phyloP scores from a whole-genome alignment of 2,888 invertebrate genomes.

The Drosophila kuntzei region DNA sequence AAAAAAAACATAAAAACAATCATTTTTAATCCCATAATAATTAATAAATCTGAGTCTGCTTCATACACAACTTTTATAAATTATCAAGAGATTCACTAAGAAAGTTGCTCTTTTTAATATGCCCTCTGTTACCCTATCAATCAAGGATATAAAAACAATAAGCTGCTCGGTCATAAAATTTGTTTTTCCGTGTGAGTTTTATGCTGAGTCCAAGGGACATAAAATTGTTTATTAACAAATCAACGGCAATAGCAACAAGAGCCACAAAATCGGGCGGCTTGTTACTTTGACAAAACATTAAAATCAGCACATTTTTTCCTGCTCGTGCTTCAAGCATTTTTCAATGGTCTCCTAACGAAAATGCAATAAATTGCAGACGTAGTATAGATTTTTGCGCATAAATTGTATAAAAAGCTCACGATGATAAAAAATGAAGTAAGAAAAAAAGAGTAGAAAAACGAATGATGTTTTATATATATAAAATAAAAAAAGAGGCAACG shows the following conservation, averaged over 20 bases:
- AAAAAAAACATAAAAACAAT: too few relatives aligned
- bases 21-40: too few relatives aligned
- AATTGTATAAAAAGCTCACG: constrained; percentile 66
- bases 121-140: constrained; percentile 51
- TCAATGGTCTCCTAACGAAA: constrained; percentile 69
- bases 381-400: constrained; percentile 79
- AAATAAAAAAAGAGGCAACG: constrained; percentile 22
- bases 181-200: constrained; percentile 68
- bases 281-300: constrained; percentile 77
- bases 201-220: constrained; percentile 66
- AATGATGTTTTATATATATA: constrained; percentile 47
- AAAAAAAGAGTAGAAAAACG: constrained; percentile 43
- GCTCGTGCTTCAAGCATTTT: constrained; percentile 65
- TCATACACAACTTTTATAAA: constrained; percentile 2
- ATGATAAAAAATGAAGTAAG: constrained; percentile 47
- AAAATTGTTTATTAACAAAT: constrained; percentile 80
- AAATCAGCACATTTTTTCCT: constrained; percentile 71
- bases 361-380: constrained; percentile 81
- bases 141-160: constrained; percentile 66
- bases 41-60: too few relatives aligned
- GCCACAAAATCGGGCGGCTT: constrained; percentile 21
- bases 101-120: constrained; percentile 21
- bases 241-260: constrained; percentile 65
- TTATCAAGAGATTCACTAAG: background rate
- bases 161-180: constrained; percentile 71